Percentiles rank a stretch among this genome's conserved stretches.
These are phyloP conservation scores for Porites divaricata DNA, from an alignment of 92 coral and sea anemone species.

Conservation along the genomic window DNA sequence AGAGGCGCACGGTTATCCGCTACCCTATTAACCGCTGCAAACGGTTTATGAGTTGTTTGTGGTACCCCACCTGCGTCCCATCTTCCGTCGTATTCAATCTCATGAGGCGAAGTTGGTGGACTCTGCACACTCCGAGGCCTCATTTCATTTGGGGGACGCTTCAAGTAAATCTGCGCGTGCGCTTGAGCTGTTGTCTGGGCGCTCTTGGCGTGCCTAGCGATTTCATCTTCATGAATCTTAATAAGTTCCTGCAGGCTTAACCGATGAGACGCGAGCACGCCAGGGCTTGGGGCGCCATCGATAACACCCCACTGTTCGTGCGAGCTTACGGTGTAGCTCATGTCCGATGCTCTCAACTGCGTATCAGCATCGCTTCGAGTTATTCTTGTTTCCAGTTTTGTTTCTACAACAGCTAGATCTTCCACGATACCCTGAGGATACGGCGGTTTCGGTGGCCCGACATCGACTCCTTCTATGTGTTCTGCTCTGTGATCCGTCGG, in stretches of 20 bases:
- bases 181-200: constrained; percentile 80
- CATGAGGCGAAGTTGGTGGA: constrained; percentile 29
- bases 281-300: constrained; percentile 42
- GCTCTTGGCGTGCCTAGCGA: constrained; percentile 91
- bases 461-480: constrained; percentile 13
- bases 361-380: constrained; percentile 24
- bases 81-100: constrained; percentile 31
- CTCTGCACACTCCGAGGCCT: background rate
- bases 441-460: constrained; percentile 49
- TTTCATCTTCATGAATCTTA: constrained; percentile 87
- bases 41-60: constrained; percentile 4
- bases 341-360: constrained; percentile 1
- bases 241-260: constrained; percentile 93
- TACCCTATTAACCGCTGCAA: constrained; percentile 32
- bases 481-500: constrained; percentile 33
- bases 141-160: constrained; percentile 62
- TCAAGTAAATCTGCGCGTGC: constrained; percentile 71
- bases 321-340: background rate
- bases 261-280: constrained; percentile 73
- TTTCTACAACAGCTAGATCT: constrained; percentile 35
- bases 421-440: constrained; percentile 43
- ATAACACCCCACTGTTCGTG: constrained; percentile 19
- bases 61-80: constrained; percentile 4
- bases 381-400: constrained; percentile 12
- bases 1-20: constrained; percentile 23